Evolutionary conservation across 2,888 invertebrate genomes (phyloP).

Genomic region (Napeogenes inachia): DNA sequence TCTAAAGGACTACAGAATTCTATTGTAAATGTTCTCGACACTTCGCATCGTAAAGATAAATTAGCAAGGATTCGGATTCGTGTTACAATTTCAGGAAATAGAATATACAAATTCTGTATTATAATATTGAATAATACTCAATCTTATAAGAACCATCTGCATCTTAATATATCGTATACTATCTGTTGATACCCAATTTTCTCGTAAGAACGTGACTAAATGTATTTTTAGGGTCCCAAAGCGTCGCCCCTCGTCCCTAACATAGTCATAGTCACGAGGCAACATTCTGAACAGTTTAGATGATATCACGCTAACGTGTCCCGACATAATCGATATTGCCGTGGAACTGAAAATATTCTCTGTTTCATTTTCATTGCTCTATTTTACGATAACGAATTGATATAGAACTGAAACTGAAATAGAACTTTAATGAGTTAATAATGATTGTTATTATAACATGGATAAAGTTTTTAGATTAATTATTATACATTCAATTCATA

Average conservation of each 20-base stretch:
- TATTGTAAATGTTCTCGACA: slow-evolving; percentile 20
- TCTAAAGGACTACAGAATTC: slow-evolving; percentile 10
- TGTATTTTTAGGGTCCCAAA: slow-evolving; percentile 26
- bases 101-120: not conserved
- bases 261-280: slow-evolving; percentile 21
- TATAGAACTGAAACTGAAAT: too few relatives aligned
- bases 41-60: slow-evolving; percentile 9
- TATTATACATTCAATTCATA: too few relatives aligned
- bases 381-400: not conserved
- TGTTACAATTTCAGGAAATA: not conserved
- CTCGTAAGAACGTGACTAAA: slow-evolving; percentile 26
- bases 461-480: too few relatives aligned
- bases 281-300: slow-evolving; percentile 53
- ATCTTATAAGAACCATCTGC: not conserved
- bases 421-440: too few relatives aligned
- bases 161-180: not conserved
- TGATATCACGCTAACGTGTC: slow-evolving; percentile 62
- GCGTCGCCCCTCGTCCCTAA: slow-evolving; percentile 15
- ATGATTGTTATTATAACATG: too few relatives aligned
- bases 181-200: slow-evolving; percentile 46
- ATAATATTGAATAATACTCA: not conserved
- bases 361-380: slow-evolving; percentile 8
- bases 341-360: slow-evolving; percentile 8
- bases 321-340: slow-evolving; percentile 53
- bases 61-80: slow-evolving; percentile 9